Base-by-base conservation (phyloP, 2,797 vertebrate genomes). In the Mus caroli region DNA sequence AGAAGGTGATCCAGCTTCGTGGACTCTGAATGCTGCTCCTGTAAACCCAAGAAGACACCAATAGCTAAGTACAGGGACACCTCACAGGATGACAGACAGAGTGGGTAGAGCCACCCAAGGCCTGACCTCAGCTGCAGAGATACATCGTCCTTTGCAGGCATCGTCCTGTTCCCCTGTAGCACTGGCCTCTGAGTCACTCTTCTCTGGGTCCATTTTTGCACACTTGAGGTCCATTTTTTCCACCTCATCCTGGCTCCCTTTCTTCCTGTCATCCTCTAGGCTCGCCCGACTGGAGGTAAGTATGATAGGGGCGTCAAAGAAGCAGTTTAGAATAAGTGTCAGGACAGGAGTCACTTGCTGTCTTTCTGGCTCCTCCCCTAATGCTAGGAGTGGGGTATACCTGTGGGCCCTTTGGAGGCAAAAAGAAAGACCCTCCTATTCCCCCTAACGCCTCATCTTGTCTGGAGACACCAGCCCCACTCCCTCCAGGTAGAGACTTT, bases 101-200 rank as follows among this genome's bases (percentile, higher is more conserved):
- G 11, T 7, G 11, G 0, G 7, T 54, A 8, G 76, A 64, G 52
- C 52, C 10, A 13, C 28, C 52, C 2, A 0, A 64, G 12, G 64
- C 34, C 84, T 80, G 87, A 98, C 98, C 97, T 88, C 10, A 2
- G 84, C 52, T 90, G 84, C 94, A 11, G 1, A 67, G 4, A 2
- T 0, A 5, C 3, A 0, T 34, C 64, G n/a, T 28, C 69, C 73
- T 4, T 3, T 14, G 19, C 6, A 3, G 50, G 54, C 10, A 14
- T 88, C 56, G 9, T 90, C 93, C 22, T 26, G 43, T 19, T 34
- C 87, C 67, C 58, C 82, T 14, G 50, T 31, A 22, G 20, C 1
- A 6, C 95, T 71, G 50, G 73, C 26, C 86, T 96, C 94, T 0
- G 37, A 69, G 54, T n/a, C 15, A 2, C 91, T 87, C 73, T 77